These are phyloP conservation scores for Eonycteris spelaea DNA, from an alignment of 2,113 vertebrate genomes.

Conservation along the genomic window DNA sequence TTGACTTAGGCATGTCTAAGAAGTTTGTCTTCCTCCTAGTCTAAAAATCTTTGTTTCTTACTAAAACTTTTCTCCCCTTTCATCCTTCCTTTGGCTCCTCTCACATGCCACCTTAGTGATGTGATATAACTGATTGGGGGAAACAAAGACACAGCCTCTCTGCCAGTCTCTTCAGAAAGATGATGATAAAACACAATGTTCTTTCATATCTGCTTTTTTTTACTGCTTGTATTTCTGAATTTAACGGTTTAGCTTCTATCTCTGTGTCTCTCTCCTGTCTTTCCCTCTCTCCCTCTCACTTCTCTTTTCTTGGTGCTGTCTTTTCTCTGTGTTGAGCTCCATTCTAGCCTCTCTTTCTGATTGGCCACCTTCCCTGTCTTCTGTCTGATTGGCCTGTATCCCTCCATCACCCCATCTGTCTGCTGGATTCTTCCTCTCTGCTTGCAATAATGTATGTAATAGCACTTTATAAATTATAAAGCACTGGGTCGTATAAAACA, in stretches of 20 bases:
- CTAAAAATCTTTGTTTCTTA: constrained; percentile 12
- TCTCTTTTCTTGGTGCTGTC: constrained; percentile 41
- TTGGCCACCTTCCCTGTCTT: constrained; percentile 32
- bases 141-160: neutral
- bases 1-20: neutral
- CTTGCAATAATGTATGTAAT: constrained; percentile 15
- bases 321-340: constrained; percentile 43
- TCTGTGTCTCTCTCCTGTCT: neutral
- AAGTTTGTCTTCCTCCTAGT: constrained; percentile 1
- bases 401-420: constrained; percentile 54
- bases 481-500: neutral
- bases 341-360: constrained; percentile 44
- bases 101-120: neutral
- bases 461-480: constrained; percentile 21
- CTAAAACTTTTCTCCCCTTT: neutral
- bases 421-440: constrained; percentile 42
- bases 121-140: neutral
- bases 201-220: constrained; percentile 15
- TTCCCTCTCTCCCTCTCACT: neutral
- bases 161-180: neutral
- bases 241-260: neutral
- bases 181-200: neutral
- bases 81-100: neutral
- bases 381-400: constrained; percentile 56
- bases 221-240: neutral